Base-by-base conservation (phyloP, 1,140 invertebrate genomes). In the Zaprionus gabonicus region DNA sequence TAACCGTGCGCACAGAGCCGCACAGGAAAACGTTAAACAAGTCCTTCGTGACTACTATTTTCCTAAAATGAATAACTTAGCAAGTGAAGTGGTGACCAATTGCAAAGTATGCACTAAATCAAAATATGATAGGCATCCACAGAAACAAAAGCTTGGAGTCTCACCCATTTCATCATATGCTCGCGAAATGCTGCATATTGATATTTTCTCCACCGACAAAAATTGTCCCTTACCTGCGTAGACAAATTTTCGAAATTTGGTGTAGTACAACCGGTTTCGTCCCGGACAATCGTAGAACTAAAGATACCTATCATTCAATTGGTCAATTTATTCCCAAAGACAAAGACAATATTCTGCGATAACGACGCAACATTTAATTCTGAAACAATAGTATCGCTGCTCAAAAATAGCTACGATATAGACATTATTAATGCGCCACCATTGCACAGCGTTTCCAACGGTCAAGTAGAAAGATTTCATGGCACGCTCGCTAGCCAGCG, bases 191-290 rank as follows among this genome's bases (percentile, higher is more conserved):
- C 20, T 20, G 20, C 20, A 20, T 20, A 20, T 20, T 20, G 20
- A 20, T 20, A 20, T 20, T 20, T 20, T 20, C 20, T 20, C 20
- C 20, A 20, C 20, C 20, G 20, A 20, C 20, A 20, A 20, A 20
- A 20, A 20, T 20, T 20, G 20, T 20, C 20, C 3, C 36, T 38
- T 1, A 38, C 13, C 63, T 69, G 65, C 12, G 27, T 71, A 12
- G 44, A 71, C 7, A 71, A 59, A 31, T 56, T 71, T 13, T 65
- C 68, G 3, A 63, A 69, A 28, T 75, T 70, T 23, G 38, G 38
- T 13, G 4, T 67, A 5, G 36, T 31, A 5, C 64, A 67, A 44
- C 64, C 51, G 5, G 13, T 57, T n/a, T 15, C 28, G 7, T 56
- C 51, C 20, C n/a, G 69, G 5, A 15, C 63, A 38, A 72, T 72